These are phyloP conservation scores for Alectoris magna DNA, from an alignment of 2,797 vertebrate species.

Conservation along the genomic window DNA sequence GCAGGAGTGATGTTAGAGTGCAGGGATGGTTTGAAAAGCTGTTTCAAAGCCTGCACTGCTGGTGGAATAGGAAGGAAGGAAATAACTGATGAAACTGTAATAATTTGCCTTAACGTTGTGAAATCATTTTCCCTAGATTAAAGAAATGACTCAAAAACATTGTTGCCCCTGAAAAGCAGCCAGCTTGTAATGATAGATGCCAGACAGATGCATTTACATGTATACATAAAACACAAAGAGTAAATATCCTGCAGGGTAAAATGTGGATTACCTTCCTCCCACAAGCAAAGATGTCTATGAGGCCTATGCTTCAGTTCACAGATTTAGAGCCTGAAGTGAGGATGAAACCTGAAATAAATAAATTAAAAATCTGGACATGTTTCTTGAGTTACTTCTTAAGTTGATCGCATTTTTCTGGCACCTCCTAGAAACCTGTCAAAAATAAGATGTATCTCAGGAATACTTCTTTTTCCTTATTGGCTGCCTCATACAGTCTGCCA, in stretches of 20 bases:
- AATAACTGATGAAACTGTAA: constrained; percentile 33
- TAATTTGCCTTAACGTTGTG: background rate
- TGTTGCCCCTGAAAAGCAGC: background rate
- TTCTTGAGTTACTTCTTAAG: background rate
- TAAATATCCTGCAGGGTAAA: background rate
- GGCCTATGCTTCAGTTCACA: background rate
- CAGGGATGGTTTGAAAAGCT: background rate
- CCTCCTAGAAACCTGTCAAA: background rate
- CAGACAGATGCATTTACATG: background rate
- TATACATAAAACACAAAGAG: background rate
- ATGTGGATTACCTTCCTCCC: background rate
- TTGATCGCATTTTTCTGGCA: background rate
- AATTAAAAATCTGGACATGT: background rate
- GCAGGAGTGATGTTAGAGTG: background rate
- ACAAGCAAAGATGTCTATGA: background rate
- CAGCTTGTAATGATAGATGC: background rate
- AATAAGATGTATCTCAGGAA: background rate
- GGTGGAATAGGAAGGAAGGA: constrained; percentile 37
- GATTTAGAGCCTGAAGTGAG: background rate
- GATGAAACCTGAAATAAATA: background rate
- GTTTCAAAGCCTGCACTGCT: background rate
- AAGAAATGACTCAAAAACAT: background rate
- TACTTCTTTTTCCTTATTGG: too few species aligned
- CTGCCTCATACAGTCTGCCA: too few species aligned
- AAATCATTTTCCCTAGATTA: background rate